phyloP scores from a whole-genome alignment of 2,888 invertebrate species.

The Drosophila antonietae region DNA sequence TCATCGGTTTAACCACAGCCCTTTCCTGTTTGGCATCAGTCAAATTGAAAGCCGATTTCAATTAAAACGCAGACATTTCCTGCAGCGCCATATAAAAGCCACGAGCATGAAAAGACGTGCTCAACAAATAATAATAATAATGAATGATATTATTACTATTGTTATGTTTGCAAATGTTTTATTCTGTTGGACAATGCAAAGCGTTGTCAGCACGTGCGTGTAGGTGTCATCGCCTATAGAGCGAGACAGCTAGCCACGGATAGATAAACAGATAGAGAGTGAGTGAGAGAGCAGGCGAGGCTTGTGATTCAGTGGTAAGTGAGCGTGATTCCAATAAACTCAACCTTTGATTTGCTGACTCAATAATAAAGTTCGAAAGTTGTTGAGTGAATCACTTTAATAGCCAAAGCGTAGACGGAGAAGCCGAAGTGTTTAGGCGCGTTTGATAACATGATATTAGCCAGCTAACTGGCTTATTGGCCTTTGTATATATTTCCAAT shows the following conservation, averaged over 20 bases:
- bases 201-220: constrained; percentile 49
- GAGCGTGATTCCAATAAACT: constrained; percentile 68
- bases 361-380: constrained; percentile 49
- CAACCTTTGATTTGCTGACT: constrained; percentile 54
- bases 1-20: not conserved
- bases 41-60: constrained; percentile 27
- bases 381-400: constrained; percentile 56
- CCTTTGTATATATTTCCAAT: constrained; percentile 48
- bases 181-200: constrained; percentile 22
- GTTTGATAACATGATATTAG: constrained; percentile 61
- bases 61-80: constrained; percentile 67
- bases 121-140: constrained; percentile 14
- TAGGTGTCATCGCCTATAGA: constrained; percentile 36
- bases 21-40: not conserved
- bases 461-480: constrained; percentile 24
- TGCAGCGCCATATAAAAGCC: constrained; percentile 37
- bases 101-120: constrained; percentile 34
- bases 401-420: constrained; percentile 30
- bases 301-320: constrained; percentile 52
- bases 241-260: not conserved
- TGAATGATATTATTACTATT: not conserved
- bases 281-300: not conserved
- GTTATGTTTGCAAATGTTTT: constrained; percentile 12
- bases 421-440: constrained; percentile 35
- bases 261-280: not conserved